Conservation (phyloP, 2,888 invertebrate species). For the Eristalis intricaria region DNA sequence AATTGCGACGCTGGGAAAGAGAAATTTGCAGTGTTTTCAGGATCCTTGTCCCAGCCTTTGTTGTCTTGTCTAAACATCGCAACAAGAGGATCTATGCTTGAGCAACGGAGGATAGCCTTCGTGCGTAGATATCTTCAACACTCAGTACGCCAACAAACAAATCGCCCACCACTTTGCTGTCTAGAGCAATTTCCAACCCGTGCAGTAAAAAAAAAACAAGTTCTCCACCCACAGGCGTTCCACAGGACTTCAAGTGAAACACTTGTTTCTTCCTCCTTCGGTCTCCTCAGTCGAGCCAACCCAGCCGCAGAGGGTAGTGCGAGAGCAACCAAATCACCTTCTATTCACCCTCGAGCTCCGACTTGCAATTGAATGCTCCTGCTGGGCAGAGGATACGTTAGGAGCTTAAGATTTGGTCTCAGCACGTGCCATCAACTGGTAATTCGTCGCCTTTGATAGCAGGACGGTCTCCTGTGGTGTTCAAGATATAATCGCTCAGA, state of each 20-base stretch:
- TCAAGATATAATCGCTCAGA: conserved; percentile 29
- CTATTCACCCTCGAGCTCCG: conserved; percentile 22
- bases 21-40: too few relatives aligned
- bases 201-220: background rate
- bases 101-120: too few relatives aligned
- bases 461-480: conserved; percentile 45
- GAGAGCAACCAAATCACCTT: conserved; percentile 24
- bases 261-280: background rate
- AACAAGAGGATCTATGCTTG: too few relatives aligned
- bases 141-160: too few relatives aligned
- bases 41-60: too few relatives aligned
- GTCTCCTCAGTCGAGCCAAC: too few relatives aligned
- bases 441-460: conserved; percentile 47
- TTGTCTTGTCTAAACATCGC: too few relatives aligned
- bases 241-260: background rate
- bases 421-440: conserved; percentile 54
- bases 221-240: background rate
- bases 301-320: too few relatives aligned
- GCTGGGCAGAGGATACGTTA: conserved; percentile 34
- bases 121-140: too few relatives aligned
- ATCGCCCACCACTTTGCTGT: too few relatives aligned
- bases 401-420: conserved; percentile 25
- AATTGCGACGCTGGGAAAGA: too few relatives aligned
- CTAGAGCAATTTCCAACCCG: conserved; percentile 10
- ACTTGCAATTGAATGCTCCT: conserved; percentile 29